A percentile compares a stretch with the other conserved stretches of the same genome.
These are phyloP conservation scores for Aramus guarauna DNA, from an alignment of 2,113 vertebrate species.

Conservation along the genomic window DNA sequence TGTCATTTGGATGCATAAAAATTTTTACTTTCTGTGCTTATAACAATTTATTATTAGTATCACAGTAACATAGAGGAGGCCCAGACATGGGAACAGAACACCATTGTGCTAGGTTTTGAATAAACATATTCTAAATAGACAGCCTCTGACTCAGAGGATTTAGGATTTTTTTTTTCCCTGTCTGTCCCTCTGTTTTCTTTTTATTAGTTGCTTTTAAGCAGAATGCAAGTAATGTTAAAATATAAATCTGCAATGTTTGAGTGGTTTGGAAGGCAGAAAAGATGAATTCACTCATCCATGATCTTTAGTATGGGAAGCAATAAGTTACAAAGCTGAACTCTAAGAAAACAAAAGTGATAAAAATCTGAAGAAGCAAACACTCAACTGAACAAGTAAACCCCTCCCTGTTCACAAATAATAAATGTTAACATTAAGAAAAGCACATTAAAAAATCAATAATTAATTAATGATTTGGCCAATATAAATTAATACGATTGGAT, in stretches of 20 bases:
- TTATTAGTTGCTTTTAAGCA: background rate
- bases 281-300: background rate
- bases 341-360: background rate
- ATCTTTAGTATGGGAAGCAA: background rate
- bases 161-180: background rate
- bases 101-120: constrained; percentile 16
- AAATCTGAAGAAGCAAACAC: background rate
- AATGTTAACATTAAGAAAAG: background rate
- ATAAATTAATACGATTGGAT: background rate
- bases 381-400: background rate
- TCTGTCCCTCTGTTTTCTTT: background rate
- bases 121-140: constrained; percentile 42
- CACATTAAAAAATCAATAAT: background rate
- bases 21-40: constrained; percentile 2
- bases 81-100: background rate
- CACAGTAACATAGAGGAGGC: background rate
- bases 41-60: constrained; percentile 48
- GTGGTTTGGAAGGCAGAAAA: background rate
- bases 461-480: background rate
- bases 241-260: background rate
- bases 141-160: constrained; percentile 25
- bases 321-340: background rate
- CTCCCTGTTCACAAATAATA: background rate
- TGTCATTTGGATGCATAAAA: constrained; percentile 15
- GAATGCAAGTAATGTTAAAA: background rate